Base-by-base conservation (phyloP, 1,140 invertebrate species). In the Neomicropteryx cornuta region DNA sequence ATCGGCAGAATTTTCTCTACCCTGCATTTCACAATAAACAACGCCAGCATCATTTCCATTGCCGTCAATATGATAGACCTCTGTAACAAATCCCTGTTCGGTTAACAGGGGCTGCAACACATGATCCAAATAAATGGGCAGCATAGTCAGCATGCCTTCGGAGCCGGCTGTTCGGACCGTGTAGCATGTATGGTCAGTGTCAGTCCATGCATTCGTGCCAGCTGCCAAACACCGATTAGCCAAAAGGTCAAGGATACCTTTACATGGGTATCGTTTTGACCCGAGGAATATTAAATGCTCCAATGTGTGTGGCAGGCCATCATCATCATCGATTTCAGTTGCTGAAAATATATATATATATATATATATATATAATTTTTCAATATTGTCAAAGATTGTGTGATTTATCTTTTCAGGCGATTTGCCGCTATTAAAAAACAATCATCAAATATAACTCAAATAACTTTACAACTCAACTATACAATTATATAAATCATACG, bases 21-120 rank as follows among this genome's bases (percentile, higher is more conserved):
- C 81, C 56, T 94, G 88, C 84, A 94, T 92, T 69, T 96, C 90
- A 61, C 84, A 89, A 56, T 95, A 96, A 2, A 94, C 88, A 19
- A 94, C 85, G 21, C 92, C 92, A 21, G 80, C 86, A 72, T 96
- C 81, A 48, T 88, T 77, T 3, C 89, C 92, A 43, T 87, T 75
- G 3, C 77, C 81, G 55, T 83, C 88, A 32, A 95, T 74, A 57
- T 95, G 90, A 63, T 96, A 87, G 2, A 96, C 87, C 68, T 96
- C 91, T 11, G 90, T 95, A 8, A 78, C 61, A 63, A 81, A 96
- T 2, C 73, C 86, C 49, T 79, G 68, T 46, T 90, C 79, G 24
- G 77, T 83, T 14, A 95, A 69, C 13, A 78, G 80, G 2, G 91
- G 89, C 56, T 81, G 81, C 4, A 96, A 68, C 48, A 95, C 79